A percentile compares a stretch with the other conserved stretches of the same genome.
Conservation (phyloP, 2,113 vertebrate genomes). For the Peromyscus californicus region DNA sequence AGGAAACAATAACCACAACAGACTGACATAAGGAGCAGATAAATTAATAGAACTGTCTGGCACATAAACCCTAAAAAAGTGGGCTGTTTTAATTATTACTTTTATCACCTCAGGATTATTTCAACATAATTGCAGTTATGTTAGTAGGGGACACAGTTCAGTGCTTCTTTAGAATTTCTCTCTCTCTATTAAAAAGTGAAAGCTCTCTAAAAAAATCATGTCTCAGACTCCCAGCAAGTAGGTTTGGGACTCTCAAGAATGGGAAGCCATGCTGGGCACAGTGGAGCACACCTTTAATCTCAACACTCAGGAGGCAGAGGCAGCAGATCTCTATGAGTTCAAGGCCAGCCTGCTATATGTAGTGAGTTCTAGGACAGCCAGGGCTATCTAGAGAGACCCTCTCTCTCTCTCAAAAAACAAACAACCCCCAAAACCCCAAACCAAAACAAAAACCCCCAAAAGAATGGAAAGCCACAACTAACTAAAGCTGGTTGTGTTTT, state of each 20-base stretch:
- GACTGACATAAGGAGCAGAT: not conserved
- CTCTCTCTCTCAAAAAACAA: not conserved
- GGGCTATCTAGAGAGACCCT: not conserved
- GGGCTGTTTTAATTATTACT: constrained; percentile 28
- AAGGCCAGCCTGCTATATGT: not conserved
- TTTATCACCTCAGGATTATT: constrained; percentile 3
- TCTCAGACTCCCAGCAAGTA: constrained; percentile 34
- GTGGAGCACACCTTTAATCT: not conserved
- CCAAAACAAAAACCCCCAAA: not conserved
- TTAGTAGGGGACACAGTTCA: not conserved
- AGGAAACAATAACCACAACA: not conserved
- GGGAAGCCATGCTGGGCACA: constrained; percentile 6
- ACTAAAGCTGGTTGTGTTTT: constrained; percentile 44
- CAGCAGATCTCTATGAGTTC: not conserved
- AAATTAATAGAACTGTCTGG: not conserved
- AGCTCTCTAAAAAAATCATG: constrained; percentile 62
- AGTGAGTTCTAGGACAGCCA: not conserved
- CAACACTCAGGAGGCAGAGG: not conserved
- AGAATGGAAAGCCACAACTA: constrained; percentile 25
- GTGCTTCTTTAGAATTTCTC: constrained; percentile 11
- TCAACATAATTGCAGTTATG: not conserved
- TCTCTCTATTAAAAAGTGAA: constrained; percentile 7
- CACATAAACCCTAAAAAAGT: not conserved
- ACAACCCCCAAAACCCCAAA: no score
- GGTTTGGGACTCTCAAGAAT: constrained; percentile 21